Conservation (phyloP, 2,888 invertebrate genomes). For the Ichneumoninae sp. region DNA sequence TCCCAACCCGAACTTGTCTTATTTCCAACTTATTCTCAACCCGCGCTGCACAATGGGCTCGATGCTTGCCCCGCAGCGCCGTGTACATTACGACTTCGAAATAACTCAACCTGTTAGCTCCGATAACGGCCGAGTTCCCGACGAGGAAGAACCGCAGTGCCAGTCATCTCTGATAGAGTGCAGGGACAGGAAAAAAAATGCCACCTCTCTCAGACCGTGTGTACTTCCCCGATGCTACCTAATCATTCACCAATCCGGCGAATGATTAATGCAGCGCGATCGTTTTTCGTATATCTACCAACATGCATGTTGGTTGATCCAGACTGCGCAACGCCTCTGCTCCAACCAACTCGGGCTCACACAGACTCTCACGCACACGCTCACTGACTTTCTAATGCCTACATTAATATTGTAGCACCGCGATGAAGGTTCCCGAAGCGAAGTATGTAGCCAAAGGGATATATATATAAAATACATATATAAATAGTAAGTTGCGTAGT, state of each 20-base stretch:
- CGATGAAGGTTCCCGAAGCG: slow-evolving; percentile 63
- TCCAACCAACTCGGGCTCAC: slow-evolving; percentile 42
- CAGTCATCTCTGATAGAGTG: slow-evolving; percentile 31
- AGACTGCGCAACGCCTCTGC: slow-evolving; percentile 41
- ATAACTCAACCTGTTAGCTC: not conserved
- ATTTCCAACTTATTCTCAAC: too few relatives aligned
- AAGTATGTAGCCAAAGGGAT: slow-evolving; percentile 20
- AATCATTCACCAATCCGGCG: slow-evolving; percentile 29
- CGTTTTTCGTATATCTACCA: slow-evolving; percentile 46
- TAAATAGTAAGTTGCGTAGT: slow-evolving; percentile 1
- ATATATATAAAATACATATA: not conserved
- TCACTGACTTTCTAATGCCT: slow-evolving; percentile 77
- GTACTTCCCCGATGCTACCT: slow-evolving; percentile 17
- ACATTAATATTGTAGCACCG: slow-evolving; percentile 76
- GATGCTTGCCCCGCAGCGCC: not conserved
- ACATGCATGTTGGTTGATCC: not conserved
- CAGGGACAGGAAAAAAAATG: not conserved
- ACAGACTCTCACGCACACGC: slow-evolving; percentile 21
- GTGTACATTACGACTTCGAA: not conserved
- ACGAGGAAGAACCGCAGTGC: slow-evolving; percentile 17
- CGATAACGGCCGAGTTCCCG: not conserved
- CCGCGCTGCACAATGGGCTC: not conserved
- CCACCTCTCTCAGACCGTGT: not conserved
- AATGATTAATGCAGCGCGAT: slow-evolving; percentile 63
- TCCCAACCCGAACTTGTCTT: too few relatives aligned